Conservation (phyloP, 2,888 invertebrate genomes). For the Macrosoma leucophasiata region DNA sequence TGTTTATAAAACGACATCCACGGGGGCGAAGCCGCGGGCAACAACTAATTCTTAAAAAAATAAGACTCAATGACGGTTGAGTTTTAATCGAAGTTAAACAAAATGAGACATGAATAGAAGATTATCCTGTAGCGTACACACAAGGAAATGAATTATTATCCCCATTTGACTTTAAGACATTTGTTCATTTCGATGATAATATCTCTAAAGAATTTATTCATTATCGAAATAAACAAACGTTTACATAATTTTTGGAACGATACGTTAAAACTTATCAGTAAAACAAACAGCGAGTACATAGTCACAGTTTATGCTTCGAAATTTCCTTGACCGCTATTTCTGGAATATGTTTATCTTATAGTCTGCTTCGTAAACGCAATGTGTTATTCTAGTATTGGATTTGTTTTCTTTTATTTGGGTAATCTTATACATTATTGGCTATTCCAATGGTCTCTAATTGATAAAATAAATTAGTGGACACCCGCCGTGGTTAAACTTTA, state of each 20-base stretch:
- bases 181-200: too few species aligned
- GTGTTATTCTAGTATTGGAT: conserved; percentile 57
- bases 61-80: too few species aligned
- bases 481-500: conserved; percentile 17
- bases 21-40: too few species aligned
- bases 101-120: too few species aligned
- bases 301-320: conserved; percentile 44
- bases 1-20: too few species aligned
- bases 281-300: conserved; percentile 25
- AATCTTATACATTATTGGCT: conserved; percentile 47
- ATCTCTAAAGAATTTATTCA: conserved; percentile 3
- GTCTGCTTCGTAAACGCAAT: conserved; percentile 39
- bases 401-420: conserved; percentile 58
- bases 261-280: conserved; percentile 20
- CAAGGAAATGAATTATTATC: too few species aligned
- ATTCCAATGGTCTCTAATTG: conserved; percentile 44
- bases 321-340: conserved; percentile 57
- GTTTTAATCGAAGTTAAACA: too few species aligned
- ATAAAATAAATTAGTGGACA: conserved; percentile 24
- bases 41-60: too few species aligned
- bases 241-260: conserved; percentile 28
- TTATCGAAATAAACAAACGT: conserved; percentile 17
- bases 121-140: too few species aligned
- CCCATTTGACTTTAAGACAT: too few species aligned
- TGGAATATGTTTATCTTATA: conserved; percentile 58